Evolutionary conservation across 2,113 vertebrate species (phyloP).

Genomic region (Taurulus bubalis): DNA sequence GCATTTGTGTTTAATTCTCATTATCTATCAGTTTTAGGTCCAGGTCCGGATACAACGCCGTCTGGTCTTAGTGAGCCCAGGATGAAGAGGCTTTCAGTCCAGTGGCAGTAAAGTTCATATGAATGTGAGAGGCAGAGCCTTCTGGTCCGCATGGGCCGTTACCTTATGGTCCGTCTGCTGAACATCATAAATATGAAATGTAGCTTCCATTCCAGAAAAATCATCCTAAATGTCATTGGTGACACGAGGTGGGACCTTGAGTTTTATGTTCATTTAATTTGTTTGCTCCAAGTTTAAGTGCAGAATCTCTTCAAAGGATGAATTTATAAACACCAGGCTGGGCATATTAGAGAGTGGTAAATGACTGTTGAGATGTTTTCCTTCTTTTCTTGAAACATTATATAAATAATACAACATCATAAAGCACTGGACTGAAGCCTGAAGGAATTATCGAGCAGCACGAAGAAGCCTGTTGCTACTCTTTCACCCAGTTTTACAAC

Average conservation of each 20-base stretch:
- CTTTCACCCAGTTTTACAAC: constrained; percentile 3
- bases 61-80: no score
- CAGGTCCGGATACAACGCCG: no score
- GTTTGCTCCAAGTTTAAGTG: neutral
- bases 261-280: no score
- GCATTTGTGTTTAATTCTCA: no score
- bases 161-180: neutral
- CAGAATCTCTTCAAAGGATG: neutral
- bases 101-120: neutral
- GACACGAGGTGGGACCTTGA: no score
- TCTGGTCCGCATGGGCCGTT: constrained; percentile 3
- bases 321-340: neutral
- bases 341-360: constrained; percentile 10
- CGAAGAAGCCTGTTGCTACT: neutral
- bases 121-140: constrained; percentile 6
- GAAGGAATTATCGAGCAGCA: neutral
- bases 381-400: constrained; percentile 9
- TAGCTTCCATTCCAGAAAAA: no score
- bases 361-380: neutral
- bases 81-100: neutral
- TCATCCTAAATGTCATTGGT: no score
- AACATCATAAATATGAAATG: constrained; percentile 5
- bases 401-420: constrained; percentile 23
- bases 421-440: constrained; percentile 1
- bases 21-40: no score